Conservation (phyloP, 2,797 vertebrate species). For the Craterocephalus amniculus region DNA sequence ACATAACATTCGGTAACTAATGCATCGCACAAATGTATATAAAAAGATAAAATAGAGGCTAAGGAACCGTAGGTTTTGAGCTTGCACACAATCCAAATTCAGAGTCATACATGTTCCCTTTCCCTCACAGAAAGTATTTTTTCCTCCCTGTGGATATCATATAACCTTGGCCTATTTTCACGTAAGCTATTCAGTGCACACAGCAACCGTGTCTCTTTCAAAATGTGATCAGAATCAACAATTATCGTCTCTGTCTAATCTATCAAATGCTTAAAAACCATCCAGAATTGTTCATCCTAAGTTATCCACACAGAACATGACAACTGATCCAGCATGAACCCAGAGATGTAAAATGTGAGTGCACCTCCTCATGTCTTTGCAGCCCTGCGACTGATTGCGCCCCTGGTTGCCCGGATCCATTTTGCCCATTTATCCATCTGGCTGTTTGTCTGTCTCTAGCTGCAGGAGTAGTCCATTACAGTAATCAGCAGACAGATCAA, state of each 20-base stretch:
- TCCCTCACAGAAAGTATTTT: constrained; percentile 46
- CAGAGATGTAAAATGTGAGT: background rate
- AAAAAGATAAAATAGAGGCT: background rate
- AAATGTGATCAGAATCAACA: constrained; percentile 12
- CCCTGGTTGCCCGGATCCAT: constrained; percentile 13
- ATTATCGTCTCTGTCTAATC: background rate
- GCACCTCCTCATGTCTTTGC: background rate
- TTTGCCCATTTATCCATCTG: constrained; percentile 26
- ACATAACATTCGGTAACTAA: constrained; percentile 2
- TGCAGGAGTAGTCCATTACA: constrained; percentile 26
- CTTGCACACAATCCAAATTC: constrained; percentile 37
- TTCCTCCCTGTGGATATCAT: constrained; percentile 55
- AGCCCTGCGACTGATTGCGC: constrained; percentile 6
- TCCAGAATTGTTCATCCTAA: background rate
- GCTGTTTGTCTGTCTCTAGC: constrained; percentile 18
- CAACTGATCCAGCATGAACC: background rate
- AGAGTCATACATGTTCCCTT: constrained; percentile 48
- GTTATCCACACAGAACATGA: background rate
- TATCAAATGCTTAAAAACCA: background rate
- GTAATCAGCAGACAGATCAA: constrained; percentile 19
- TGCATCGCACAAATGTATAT: constrained; percentile 9
- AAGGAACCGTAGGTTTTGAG: constrained; percentile 26
- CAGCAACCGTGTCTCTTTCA: constrained; percentile 5
- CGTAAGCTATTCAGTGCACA: constrained; percentile 20
- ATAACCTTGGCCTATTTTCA: constrained; percentile 73